phyloP scores from a whole-genome alignment of 2,888 invertebrate species.

The Byasa hedistus region DNA sequence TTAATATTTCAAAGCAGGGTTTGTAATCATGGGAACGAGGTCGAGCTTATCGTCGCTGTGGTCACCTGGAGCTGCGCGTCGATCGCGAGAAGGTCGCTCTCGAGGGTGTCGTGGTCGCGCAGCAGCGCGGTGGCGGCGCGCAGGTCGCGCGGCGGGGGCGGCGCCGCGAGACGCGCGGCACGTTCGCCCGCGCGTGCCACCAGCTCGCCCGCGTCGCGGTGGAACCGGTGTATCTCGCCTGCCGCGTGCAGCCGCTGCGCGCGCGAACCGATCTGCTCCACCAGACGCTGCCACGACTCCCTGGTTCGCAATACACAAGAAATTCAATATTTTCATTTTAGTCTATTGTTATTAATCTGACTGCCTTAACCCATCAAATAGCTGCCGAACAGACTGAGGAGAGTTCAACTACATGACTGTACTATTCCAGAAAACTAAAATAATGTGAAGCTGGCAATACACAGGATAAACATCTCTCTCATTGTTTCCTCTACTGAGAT shows the following conservation, averaged over 20 bases:
- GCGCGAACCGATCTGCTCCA: constrained; percentile 91
- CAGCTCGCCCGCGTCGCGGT: constrained; percentile 96
- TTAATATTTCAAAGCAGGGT: no score
- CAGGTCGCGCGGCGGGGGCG: constrained; percentile 85
- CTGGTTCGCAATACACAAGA: neutral
- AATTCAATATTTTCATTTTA: neutral
- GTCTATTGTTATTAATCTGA: no score
- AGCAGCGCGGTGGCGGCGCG: constrained; percentile 91
- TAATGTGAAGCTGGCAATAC: no score
- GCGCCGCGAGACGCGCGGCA: constrained; percentile 90
- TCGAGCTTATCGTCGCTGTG: no score
- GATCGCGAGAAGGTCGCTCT: constrained; percentile 91
- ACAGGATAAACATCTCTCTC: no score
- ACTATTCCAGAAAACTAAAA: no score
- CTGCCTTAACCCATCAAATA: no score
- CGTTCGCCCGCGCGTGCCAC: constrained; percentile 93
- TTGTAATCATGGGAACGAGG: no score
- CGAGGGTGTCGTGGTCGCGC: constrained; percentile 94
- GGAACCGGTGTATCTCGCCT: constrained; percentile 98
- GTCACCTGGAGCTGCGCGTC: constrained; percentile 91
- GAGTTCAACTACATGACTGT: no score
- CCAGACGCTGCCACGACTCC: constrained; percentile 91
- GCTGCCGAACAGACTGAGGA: no score
- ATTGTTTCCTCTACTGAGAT: no score
- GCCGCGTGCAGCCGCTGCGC: constrained; percentile 94